phyloP scores from a whole-genome alignment of 2,113 vertebrate genomes.

The Austrofundulus limnaeus region DNA sequence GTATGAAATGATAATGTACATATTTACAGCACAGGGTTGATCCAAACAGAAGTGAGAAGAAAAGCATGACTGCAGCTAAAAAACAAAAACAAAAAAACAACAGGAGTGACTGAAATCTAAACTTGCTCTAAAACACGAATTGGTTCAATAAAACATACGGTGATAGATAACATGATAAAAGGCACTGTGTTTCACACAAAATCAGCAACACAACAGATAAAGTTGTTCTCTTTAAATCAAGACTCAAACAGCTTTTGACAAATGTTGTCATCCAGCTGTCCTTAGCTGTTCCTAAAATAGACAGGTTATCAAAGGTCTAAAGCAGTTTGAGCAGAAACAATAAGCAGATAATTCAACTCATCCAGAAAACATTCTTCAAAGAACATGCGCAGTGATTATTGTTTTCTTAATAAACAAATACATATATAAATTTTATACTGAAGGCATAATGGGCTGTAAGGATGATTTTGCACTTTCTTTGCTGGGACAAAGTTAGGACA shows the following conservation, averaged over 20 bases:
- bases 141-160: conserved; percentile 67
- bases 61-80: conserved; percentile 50
- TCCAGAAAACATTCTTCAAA: conserved; percentile 73
- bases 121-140: conserved; percentile 67
- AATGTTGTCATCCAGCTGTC: conserved; percentile 59
- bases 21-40: conserved; percentile 88
- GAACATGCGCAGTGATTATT: conserved; percentile 74
- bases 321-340: conserved; percentile 57
- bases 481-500: conserved; percentile 38
- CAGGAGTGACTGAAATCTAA: conserved; percentile 44
- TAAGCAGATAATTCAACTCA: conserved; percentile 71
- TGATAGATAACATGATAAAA: conserved; percentile 64
- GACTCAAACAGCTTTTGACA: conserved; percentile 49
- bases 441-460: conserved; percentile 70
- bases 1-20: conserved; percentile 88
- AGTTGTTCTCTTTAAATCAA: conserved; percentile 50
- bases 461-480: conserved; percentile 48
- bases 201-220: conserved; percentile 55
- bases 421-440: conserved; percentile 67
- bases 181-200: conserved; percentile 85
- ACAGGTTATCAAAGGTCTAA: conserved; percentile 55
- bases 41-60: conserved; percentile 56
- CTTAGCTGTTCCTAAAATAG: conserved; percentile 48
- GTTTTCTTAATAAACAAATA: conserved; percentile 75
- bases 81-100: conserved; percentile 1